Conservation (phyloP, 2,888 invertebrate species). For the Sericinus montela region DNA sequence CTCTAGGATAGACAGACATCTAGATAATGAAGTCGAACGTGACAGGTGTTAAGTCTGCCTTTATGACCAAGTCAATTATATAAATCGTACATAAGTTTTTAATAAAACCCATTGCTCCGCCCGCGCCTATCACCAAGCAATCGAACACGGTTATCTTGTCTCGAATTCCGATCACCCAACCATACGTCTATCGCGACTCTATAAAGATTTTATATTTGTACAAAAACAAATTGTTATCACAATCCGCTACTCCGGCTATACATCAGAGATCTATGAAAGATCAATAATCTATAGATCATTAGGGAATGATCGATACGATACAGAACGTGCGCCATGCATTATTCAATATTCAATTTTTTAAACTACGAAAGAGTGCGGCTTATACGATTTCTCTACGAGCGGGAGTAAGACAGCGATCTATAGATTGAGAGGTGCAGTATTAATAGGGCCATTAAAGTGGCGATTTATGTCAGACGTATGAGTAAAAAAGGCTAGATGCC, state of each 20-base stretch:
- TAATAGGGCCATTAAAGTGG: conserved; percentile 1
- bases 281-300: conserved; percentile 34
- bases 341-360: conserved; percentile 21
- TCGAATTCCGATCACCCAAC: too few relatives aligned
- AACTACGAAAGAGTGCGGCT: neutral
- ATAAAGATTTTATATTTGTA: too few relatives aligned
- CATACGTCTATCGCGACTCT: too few relatives aligned
- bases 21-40: too few relatives aligned
- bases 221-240: neutral
- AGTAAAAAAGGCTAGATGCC: neutral
- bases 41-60: too few relatives aligned
- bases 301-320: conserved; percentile 30
- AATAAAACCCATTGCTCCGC: too few relatives aligned
- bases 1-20: too few relatives aligned
- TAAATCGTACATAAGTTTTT: too few relatives aligned
- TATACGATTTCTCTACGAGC: neutral
- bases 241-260: conserved; percentile 9
- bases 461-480: neutral
- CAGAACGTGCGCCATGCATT: conserved; percentile 26
- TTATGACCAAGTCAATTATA: too few relatives aligned
- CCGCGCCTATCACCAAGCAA: too few relatives aligned
- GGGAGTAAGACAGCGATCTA: neutral
- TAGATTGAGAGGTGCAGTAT: conserved; percentile 2
- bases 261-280: conserved; percentile 30
- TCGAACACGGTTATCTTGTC: too few relatives aligned